phyloP scores from a whole-genome alignment of 2,797 vertebrate genomes.

The Percopsis omiscomaycus region DNA sequence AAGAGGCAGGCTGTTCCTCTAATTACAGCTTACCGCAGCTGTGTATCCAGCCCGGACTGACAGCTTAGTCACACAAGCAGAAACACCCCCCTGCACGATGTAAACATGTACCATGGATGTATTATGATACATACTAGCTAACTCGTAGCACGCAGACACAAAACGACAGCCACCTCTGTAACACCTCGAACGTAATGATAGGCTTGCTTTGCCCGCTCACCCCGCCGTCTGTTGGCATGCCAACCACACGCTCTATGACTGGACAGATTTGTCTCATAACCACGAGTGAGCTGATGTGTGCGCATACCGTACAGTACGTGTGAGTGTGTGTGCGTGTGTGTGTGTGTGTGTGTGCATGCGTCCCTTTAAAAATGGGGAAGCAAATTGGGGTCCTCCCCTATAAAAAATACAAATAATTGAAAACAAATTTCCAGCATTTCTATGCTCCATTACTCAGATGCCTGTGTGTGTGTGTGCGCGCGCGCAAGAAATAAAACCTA shows the following conservation, averaged over 20 bases:
- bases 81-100: not conserved
- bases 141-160: conserved; percentile 20
- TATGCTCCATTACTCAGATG: not conserved
- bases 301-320: not conserved
- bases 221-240: conserved; percentile 69
- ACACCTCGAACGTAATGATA: conserved; percentile 42
- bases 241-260: conserved; percentile 64
- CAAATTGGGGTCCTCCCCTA: not conserved
- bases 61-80: conserved; percentile 17
- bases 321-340: conserved; percentile 3
- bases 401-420: not conserved
- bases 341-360: not conserved
- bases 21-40: conserved; percentile 29
- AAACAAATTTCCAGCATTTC: not conserved
- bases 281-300: not conserved
- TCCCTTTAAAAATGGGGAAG: not conserved
- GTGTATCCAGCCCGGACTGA: conserved; percentile 27
- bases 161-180: not conserved
- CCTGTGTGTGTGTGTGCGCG: not conserved
- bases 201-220: conserved; percentile 55
- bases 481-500: not conserved
- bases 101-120: not conserved
- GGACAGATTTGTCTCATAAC: conserved; percentile 40
- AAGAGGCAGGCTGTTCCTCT: conserved; percentile 14
- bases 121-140: not conserved